Conservation (phyloP, 2,113 vertebrate species). For the Hucho hucho region DNA sequence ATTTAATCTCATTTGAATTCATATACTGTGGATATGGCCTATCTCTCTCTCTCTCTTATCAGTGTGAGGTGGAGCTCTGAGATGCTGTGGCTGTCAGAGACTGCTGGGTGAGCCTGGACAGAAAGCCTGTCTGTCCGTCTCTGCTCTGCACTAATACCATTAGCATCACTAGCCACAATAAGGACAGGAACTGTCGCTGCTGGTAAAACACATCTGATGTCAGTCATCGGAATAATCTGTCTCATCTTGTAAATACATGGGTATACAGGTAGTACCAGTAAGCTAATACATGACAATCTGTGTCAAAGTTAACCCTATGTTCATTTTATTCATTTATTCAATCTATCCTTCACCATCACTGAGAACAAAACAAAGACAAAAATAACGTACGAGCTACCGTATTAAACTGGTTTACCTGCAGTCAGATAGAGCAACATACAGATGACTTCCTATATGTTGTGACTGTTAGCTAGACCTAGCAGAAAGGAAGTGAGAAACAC, state of each 20-base stretch:
- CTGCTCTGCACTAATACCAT: background rate
- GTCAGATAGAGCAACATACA: background rate
- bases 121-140: background rate
- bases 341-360: background rate
- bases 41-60: constrained; percentile 17
- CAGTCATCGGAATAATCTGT: too few relatives aligned
- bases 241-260: background rate
- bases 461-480: background rate
- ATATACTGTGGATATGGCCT: constrained; percentile 25
- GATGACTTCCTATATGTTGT: background rate
- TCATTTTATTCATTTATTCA: background rate
- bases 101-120: constrained; percentile 5
- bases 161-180: background rate
- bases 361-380: background rate
- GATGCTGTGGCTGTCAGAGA: background rate
- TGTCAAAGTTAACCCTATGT: background rate
- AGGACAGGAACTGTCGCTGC: background rate
- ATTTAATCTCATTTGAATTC: constrained; percentile 68
- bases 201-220: background rate
- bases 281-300: background rate
- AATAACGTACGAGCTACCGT: background rate
- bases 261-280: background rate
- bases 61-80: background rate
- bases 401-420: background rate
- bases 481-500: background rate